These are phyloP conservation scores for Crotalus helleri DNA, from an alignment of 2,113 vertebrate genomes.

Conservation along the genomic window DNA sequence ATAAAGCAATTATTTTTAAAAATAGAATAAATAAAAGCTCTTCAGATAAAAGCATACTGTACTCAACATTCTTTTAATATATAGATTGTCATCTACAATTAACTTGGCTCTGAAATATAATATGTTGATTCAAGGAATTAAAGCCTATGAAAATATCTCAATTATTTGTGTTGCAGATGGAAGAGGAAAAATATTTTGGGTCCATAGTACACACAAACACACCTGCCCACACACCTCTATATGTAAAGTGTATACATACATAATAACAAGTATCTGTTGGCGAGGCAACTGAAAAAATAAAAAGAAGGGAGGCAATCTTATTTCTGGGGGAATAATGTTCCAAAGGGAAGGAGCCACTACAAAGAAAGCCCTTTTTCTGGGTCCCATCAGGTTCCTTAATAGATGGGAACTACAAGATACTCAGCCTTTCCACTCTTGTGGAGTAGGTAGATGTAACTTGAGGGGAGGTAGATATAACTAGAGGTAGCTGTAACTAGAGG, in stretches of 20 bases:
- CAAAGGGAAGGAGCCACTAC: not conserved
- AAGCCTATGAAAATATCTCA: not conserved
- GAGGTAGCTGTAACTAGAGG: not conserved
- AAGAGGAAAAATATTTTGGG: not conserved
- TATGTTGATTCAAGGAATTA: not conserved
- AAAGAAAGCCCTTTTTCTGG: not conserved
- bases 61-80: conserved; percentile 14
- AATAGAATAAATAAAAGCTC: conserved; percentile 25
- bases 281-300: not conserved
- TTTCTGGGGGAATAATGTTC: not conserved
- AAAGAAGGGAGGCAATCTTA: not conserved
- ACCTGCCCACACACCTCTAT: not conserved
- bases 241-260: not conserved
- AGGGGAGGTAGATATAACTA: not conserved
- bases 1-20: conserved; percentile 43
- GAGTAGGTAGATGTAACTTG: not conserved
- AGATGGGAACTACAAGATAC: not conserved
- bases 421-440: not conserved
- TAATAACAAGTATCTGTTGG: not conserved
- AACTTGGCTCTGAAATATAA: not conserved
- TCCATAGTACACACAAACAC: not conserved
- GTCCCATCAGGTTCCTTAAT: not conserved
- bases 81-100: conserved; percentile 8
- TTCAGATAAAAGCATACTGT: not conserved
- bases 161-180: not conserved